Evolutionary conservation across 2,797 vertebrate species (phyloP).

Genomic region (Myotis planiceps): DNA sequence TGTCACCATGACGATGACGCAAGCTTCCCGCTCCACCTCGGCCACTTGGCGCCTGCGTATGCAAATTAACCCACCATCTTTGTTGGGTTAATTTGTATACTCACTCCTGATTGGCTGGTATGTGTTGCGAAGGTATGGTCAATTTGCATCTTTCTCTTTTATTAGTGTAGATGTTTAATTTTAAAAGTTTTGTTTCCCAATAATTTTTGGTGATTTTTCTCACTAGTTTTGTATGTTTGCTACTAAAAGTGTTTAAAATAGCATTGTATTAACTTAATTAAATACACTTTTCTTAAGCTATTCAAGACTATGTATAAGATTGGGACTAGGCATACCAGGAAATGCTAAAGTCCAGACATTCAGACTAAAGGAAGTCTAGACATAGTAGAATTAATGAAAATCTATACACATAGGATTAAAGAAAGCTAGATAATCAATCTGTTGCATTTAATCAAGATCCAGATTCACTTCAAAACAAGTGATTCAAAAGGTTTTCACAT

Average conservation of each 20-base stretch:
- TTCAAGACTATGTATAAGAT: background rate
- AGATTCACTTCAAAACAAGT: background rate
- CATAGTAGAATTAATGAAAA: background rate
- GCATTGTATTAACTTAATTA: background rate
- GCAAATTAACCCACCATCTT: no score
- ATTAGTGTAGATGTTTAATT: background rate
- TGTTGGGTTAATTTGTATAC: no score
- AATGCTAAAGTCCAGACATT: background rate
- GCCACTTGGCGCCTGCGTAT: no score
- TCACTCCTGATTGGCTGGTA: no score
- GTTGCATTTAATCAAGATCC: background rate
- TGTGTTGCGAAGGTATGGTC: rapidly evolving
- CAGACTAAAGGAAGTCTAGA: background rate
- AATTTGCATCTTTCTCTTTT: no score
- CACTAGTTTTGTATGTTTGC: background rate
- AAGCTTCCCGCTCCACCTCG: no score
- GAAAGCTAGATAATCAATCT: background rate
- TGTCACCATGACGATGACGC: rapidly evolving
- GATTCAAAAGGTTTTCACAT: background rate
- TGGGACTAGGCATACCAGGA: background rate
- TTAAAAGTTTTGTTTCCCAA: background rate
- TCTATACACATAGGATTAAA: background rate
- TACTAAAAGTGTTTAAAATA: background rate
- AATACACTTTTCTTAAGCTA: background rate
- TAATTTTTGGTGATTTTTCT: background rate